Evolutionary conservation across 2,797 vertebrate genomes (phyloP).

Genomic region (Sylvia borin): DNA sequence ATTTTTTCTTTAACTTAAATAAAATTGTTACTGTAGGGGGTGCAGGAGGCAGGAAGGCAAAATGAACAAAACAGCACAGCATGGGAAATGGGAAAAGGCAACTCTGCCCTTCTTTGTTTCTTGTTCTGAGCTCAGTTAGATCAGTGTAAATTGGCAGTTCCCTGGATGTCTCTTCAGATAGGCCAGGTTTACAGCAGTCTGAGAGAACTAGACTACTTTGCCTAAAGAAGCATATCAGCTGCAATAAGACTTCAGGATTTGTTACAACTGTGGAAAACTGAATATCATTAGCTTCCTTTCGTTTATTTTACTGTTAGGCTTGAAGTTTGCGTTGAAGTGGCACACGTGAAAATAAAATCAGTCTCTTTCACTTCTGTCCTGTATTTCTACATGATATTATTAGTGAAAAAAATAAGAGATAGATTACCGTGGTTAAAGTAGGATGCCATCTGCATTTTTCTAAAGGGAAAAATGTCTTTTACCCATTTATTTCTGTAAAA

Average conservation of each 20-base stretch:
- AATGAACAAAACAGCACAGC: neutral
- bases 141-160: neutral
- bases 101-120: neutral
- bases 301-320: conserved; percentile 48
- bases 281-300: conserved; percentile 25
- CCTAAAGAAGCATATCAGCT: neutral
- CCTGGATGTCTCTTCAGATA: neutral
- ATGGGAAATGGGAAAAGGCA: neutral
- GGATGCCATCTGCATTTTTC: neutral
- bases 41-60: accelerated
- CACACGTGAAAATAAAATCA: conserved; percentile 4
- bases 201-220: neutral
- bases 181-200: neutral
- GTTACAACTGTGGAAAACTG: neutral
- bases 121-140: neutral
- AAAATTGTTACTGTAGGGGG: neutral
- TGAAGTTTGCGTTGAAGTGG: neutral
- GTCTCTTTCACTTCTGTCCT: neutral
- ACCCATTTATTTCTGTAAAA: neutral
- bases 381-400: neutral
- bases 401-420: neutral
- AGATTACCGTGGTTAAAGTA: neutral
- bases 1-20: neutral
- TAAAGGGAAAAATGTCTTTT: neutral
- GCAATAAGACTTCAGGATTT: conserved; percentile 2